Base-by-base conservation (phyloP, 2,888 invertebrate genomes). In the Thysanoteuthis rhombus region DNA sequence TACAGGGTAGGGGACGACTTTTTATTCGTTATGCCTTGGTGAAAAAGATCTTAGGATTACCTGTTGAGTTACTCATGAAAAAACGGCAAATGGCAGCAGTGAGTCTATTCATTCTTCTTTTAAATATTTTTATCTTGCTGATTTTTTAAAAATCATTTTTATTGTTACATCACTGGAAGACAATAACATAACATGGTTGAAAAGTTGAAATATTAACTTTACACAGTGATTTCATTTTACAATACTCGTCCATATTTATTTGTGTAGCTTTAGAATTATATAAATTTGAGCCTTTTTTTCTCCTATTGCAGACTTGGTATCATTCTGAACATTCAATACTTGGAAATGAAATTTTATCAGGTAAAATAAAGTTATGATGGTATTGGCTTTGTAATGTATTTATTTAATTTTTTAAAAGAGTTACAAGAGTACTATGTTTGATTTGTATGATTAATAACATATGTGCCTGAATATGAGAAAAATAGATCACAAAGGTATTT, bases 321-420 rank as follows among this genome's bases (percentile, higher is more conserved):
- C 96, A 97, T 42, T 96, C 97, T 93, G 95, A 95, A 94, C 96
- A 94, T 95, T 97, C 97, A 1, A 97, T 98, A 93, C 96, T 98
- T 40, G 98, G 98, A 22, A 97, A 98, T 97, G 98, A 98, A 96
- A 98, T 98, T 95, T 96, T 98, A 42, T 95, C 94, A 94, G 96
- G 96, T 96, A 94, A 75, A 36, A 75, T 36, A 75, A 10, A n/a
- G 36, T 58, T 58, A 22, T 58, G 1, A 91, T 28, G 39, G 1
- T 8, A 39, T 38, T 91, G n/a, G 16, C 42, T 42, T 42, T 42
- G 10, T 42, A 42, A 42, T 4, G 42, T 42, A 16, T 42, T 5
- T 42, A 42, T 42, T 42, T 42, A 42, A 42, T 1, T 42, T 42
- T 12, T 42, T 42, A 42, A 42, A 42, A 42, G 0, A 42, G 1